Conservation (phyloP, 2,888 invertebrate species). For the Scaptomyza parva region DNA sequence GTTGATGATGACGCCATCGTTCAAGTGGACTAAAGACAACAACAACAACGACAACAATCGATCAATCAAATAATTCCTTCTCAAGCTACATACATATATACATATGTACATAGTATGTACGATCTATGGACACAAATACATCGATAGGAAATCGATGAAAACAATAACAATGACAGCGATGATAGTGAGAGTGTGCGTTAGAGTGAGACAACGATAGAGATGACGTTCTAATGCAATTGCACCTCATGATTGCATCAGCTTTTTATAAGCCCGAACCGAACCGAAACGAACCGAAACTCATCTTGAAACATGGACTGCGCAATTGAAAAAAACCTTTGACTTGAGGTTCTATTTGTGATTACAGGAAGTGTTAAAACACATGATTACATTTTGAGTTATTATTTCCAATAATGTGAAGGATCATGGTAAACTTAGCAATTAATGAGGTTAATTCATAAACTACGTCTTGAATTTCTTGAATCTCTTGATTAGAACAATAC, state of each 20-base stretch:
- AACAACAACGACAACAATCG: too few species aligned
- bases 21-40: conserved; percentile 20
- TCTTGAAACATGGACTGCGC: conserved; percentile 48
- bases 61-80: background rate
- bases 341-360: conserved; percentile 1
- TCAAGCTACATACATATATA: conserved; percentile 9
- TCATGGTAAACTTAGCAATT: too few species aligned
- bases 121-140: conserved; percentile 4
- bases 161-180: background rate
- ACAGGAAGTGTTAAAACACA: conserved; percentile 20
- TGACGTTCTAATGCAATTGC: conserved; percentile 42
- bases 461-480: too few species aligned
- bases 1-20: conserved; percentile 36
- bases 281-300: conserved; percentile 22
- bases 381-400: background rate
- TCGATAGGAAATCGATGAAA: conserved; percentile 17
- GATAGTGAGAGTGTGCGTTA: background rate
- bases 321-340: conserved; percentile 67
- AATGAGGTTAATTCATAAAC: too few species aligned
- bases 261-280: too few species aligned
- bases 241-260: conserved; percentile 66
- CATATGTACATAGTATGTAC: too few species aligned
- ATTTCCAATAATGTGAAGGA: background rate
- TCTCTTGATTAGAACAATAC: too few species aligned
- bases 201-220: background rate